Evolutionary conservation across 2,888 invertebrate species (phyloP).

Genomic region (Alsophila aescularia): DNA sequence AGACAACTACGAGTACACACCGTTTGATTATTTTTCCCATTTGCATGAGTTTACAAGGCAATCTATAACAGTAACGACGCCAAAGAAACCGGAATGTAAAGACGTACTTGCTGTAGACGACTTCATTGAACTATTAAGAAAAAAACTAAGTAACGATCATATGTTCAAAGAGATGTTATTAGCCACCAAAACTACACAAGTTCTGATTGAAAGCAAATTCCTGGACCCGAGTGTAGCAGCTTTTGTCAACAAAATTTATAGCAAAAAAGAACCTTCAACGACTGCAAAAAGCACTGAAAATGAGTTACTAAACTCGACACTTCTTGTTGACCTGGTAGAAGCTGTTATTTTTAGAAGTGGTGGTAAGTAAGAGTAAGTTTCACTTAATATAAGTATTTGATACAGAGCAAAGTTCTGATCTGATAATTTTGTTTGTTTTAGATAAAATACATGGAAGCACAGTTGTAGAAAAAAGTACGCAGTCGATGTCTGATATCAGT

Average conservation of each 20-base stretch:
- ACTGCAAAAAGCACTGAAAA: conserved; percentile 52
- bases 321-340: conserved; percentile 75
- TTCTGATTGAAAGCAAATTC: conserved; percentile 48
- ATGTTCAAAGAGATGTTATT: conserved; percentile 62
- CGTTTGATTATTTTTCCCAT: conserved; percentile 66
- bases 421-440: conserved; percentile 30
- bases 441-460: conserved; percentile 52
- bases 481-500: conserved; percentile 46
- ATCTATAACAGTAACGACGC: conserved; percentile 40
- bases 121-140: conserved; percentile 68
- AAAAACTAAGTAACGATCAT: conserved; percentile 66
- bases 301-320: conserved; percentile 70
- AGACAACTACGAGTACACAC: conserved; percentile 47
- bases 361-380: conserved; percentile 47
- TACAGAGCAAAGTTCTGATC: not conserved
- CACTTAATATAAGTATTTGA: not conserved
- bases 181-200: conserved; percentile 46
- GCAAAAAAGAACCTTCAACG: conserved; percentile 57
- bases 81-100: conserved; percentile 53
- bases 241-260: conserved; percentile 67
- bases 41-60: conserved; percentile 53
- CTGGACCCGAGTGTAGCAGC: conserved; percentile 67
- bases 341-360: conserved; percentile 74
- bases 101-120: conserved; percentile 64
- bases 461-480: conserved; percentile 41